These are phyloP conservation scores for Notolepis coatsorum DNA, from an alignment of 2,797 vertebrate genomes.

Conservation along the genomic window DNA sequence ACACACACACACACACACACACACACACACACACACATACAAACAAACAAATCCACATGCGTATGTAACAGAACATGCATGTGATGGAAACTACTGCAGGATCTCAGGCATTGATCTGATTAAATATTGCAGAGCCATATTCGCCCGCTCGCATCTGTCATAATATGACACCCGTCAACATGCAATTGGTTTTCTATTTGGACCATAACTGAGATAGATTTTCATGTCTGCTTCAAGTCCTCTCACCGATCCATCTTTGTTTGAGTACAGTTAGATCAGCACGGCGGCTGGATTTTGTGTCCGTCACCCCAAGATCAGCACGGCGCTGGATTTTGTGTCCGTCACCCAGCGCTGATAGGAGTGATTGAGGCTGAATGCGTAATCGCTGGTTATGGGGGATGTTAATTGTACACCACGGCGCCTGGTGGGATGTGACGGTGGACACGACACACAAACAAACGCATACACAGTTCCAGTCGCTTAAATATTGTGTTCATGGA, in stretches of 20 bases:
- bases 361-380: conserved; percentile 73
- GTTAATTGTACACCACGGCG: conserved; percentile 68
- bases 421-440: conserved; percentile 57
- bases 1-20: too few species aligned
- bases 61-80: too few species aligned
- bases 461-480: not conserved
- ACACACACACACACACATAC: not conserved
- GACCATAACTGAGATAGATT: conserved; percentile 75
- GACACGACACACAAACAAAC: conserved; percentile 8
- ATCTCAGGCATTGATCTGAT: conserved; percentile 61
- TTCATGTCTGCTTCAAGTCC: conserved; percentile 56
- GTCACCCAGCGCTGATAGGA: conserved; percentile 55
- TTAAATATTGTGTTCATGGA: not conserved
- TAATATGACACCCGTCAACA: conserved; percentile 69
- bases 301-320: not conserved
- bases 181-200: conserved; percentile 76
- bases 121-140: conserved; percentile 49
- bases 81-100: not conserved
- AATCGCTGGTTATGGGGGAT: conserved; percentile 68
- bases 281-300: conserved; percentile 31
- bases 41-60: too few species aligned
- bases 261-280: conserved; percentile 60
- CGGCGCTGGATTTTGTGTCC: conserved; percentile 34
- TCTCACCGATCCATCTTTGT: conserved; percentile 68
- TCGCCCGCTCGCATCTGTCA: conserved; percentile 68